Base-by-base conservation (phyloP, 2,888 invertebrate species). In the Acanthosepion esculentum region DNA sequence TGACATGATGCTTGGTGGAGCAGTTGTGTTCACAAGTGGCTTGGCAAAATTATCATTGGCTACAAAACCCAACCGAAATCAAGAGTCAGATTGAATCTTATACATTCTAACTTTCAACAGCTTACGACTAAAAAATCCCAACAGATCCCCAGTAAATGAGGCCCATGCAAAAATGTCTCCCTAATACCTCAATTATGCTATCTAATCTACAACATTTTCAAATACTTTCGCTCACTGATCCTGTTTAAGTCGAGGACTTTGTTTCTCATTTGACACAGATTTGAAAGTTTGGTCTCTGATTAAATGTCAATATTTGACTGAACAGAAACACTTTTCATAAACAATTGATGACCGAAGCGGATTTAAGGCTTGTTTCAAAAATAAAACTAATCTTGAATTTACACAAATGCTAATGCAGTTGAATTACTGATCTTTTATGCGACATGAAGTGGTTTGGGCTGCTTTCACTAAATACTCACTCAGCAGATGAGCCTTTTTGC, bases 371-470 rank as follows among this genome's bases (percentile, higher is more conserved):
- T 93, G 53, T 93, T 93, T 93, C 78, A 93, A 93, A 93, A 93
- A 93, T 93, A 93, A 93, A 93, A 93, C 93, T 93, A 93, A 93
- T 93, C 93, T 93, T 48, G 93, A 93, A 93, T 93, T 93, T 93
- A 93, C 93, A 93, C 93, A 93, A 93, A 93, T 53, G 48, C 53
- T 93, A 93, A 93, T 93, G 93, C 93, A 53, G 53, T 53, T 93
- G 53, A 93, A 93, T 93, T 93, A 93, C 93, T 93, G 53, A 53
- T n/a, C 53, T n/a, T 97, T 95, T 97, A 97, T 96, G 97, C 98
- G 98, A 98, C 94, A 98, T 98, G 98, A 99, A 99, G 53, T 98
- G 99, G 96, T 99, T 99, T 99, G 99, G 97, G 98, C 99, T 95
- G 99, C 99, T 94, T 78, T 78, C n/a, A 78, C 78, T 78, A 78